Conservation (phyloP, 92 coral and sea anemone species). For the Porites lobata region DNA sequence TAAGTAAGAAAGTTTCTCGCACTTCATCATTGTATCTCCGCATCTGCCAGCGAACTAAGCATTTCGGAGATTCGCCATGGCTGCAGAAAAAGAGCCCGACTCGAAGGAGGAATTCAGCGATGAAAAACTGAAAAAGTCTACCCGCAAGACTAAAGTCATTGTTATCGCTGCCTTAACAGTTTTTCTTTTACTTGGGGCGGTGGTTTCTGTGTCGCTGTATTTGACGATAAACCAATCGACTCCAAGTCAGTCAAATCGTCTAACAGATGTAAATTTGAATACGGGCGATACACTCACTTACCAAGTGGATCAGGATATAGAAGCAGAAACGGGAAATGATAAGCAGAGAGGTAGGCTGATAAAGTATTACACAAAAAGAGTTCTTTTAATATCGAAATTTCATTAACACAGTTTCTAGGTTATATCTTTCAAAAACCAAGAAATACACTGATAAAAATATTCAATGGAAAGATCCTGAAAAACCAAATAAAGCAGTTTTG, state of each 20-base stretch:
- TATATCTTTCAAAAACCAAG: no score
- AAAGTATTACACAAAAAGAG: no score
- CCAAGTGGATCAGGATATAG: conserved; percentile 24
- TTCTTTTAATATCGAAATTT: no score
- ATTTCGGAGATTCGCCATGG: neutral
- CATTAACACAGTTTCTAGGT: no score
- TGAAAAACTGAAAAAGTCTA: neutral
- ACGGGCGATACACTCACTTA: conserved; percentile 11
- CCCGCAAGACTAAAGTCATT: neutral
- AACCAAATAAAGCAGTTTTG: no score
- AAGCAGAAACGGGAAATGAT: neutral
- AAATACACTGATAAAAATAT: no score
- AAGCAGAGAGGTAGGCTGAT: neutral
- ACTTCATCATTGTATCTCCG: neutral
- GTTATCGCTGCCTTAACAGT: neutral
- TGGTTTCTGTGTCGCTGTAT: conserved; percentile 10
- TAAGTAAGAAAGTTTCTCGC: neutral
- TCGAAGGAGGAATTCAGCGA: conserved; percentile 4
- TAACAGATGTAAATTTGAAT: neutral
- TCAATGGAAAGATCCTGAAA: no score
- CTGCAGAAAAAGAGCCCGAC: neutral
- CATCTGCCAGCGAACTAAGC: neutral
- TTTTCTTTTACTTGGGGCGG: neutral
- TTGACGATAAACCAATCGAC: neutral
- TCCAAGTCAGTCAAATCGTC: neutral